A percentile compares a stretch with the other conserved stretches of the same genome.
phyloP scores from a whole-genome alignment of 2,888 invertebrate species.

The Opisthograptis luteolata region DNA sequence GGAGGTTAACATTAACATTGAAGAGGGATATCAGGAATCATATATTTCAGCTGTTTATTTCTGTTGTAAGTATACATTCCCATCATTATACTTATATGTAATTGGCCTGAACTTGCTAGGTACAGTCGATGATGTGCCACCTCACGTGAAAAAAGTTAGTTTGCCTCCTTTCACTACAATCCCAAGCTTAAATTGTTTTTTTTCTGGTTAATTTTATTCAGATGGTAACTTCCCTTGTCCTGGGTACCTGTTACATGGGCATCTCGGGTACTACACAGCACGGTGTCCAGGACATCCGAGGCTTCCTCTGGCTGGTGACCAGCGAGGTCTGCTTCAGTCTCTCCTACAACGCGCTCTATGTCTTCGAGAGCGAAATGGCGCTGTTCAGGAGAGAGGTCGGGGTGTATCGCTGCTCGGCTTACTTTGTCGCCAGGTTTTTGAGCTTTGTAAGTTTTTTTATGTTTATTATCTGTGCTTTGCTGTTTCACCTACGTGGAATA shows the following conservation, averaged over 20 bases:
- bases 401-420: conserved; percentile 73
- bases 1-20: conserved; percentile 86
- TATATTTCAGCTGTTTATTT: conserved; percentile 79
- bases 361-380: conserved; percentile 67
- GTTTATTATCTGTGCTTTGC: no score
- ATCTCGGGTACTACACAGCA: conserved; percentile 71
- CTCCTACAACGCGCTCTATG: conserved; percentile 74
- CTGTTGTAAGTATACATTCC: conserved; percentile 77
- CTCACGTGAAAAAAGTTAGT: no score
- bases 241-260: conserved; percentile 70
- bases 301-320: conserved; percentile 77
- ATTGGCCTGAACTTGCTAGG: no score
- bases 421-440: conserved; percentile 64
- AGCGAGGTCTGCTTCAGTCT: conserved; percentile 77
- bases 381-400: conserved; percentile 75
- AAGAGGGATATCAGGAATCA: conserved; percentile 85
- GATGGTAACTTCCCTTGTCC: conserved; percentile 70
- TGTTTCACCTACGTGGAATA: no score
- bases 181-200: no score
- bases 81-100: no score
- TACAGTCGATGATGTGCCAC: no score
- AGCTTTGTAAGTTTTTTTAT: conserved; percentile 58
- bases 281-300: conserved; percentile 75
- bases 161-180: no score
- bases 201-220: conserved; percentile 40